phyloP scores from a whole-genome alignment of 2,797 vertebrate genomes.

The Danio choprae region DNA sequence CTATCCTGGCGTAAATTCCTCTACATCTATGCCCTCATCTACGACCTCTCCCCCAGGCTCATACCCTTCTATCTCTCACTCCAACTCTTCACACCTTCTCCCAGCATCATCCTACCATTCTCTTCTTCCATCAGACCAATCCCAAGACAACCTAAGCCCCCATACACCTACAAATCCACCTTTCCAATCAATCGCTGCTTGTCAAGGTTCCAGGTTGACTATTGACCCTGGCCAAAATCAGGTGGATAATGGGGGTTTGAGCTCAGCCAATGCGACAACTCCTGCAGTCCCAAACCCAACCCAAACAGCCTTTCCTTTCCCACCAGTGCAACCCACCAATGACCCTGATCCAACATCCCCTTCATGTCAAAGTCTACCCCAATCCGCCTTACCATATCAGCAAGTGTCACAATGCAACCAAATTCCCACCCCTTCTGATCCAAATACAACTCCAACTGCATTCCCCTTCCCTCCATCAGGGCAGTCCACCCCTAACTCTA shows the following conservation, averaged over 20 bases:
- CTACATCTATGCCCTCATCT: slow-evolving; percentile 47
- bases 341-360: slow-evolving; percentile 46
- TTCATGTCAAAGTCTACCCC: slow-evolving; percentile 48
- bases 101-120: slow-evolving; percentile 65
- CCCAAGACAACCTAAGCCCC: slow-evolving; percentile 63
- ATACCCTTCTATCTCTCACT: slow-evolving; percentile 63
- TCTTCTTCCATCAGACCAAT: slow-evolving; percentile 54
- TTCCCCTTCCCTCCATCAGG: slow-evolving; percentile 51
- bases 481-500: slow-evolving; percentile 35
- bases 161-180: slow-evolving; percentile 65
- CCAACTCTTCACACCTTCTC: slow-evolving; percentile 67
- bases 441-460: slow-evolving; percentile 38
- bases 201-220: slow-evolving; percentile 60
- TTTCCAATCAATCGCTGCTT: slow-evolving; percentile 54
- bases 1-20: slow-evolving; percentile 67
- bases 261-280: slow-evolving; percentile 45
- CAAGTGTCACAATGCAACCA: slow-evolving; percentile 31
- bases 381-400: slow-evolving; percentile 52
- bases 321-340: slow-evolving; percentile 52
- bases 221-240: slow-evolving; percentile 60
- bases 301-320: slow-evolving; percentile 57
- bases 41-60: slow-evolving; percentile 74
- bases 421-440: slow-evolving; percentile 39
- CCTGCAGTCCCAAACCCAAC: slow-evolving; percentile 56
- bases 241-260: slow-evolving; percentile 52